A percentile compares a stretch with the other conserved stretches of the same genome.
These are phyloP conservation scores for Syritta pipiens DNA, from an alignment of 2,888 invertebrate species.

Conservation along the genomic window DNA sequence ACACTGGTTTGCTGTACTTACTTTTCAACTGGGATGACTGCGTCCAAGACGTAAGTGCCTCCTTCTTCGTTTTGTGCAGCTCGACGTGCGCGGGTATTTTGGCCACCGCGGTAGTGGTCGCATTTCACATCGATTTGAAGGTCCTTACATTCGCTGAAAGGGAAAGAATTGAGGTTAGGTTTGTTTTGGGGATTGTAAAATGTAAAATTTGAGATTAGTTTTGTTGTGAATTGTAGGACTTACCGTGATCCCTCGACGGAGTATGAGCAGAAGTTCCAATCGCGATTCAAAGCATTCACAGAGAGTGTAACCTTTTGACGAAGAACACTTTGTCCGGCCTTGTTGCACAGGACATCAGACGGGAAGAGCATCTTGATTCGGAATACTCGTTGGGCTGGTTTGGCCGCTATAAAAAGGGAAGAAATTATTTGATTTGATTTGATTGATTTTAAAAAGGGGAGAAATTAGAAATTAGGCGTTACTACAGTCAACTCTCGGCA, in stretches of 20 bases:
- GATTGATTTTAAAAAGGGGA: too few relatives aligned
- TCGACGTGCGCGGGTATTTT: constrained; percentile 83
- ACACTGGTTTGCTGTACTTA: constrained; percentile 81
- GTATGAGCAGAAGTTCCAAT: constrained; percentile 98
- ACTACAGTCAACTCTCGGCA: too few relatives aligned
- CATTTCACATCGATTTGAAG: constrained; percentile 95
- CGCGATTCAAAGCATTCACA: constrained; percentile 93
- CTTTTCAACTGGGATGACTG: constrained; percentile 91
- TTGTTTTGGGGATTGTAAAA: neutral
- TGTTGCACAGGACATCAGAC: constrained; percentile 96
- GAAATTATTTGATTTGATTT: too few relatives aligned
- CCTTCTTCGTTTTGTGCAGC: constrained; percentile 83
- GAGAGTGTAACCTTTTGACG: constrained; percentile 93
- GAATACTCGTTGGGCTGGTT: constrained; percentile 96
- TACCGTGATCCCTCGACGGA: constrained; percentile 86
- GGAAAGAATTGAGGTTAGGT: neutral
- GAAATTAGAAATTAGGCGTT: too few relatives aligned
- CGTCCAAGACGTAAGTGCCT: constrained; percentile 90
- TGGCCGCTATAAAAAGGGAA: constrained; percentile 82
- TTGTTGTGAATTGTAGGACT: neutral
- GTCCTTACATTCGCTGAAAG: constrained; percentile 90
- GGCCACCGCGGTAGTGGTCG: constrained; percentile 84
- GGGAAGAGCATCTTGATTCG: constrained; percentile 96
- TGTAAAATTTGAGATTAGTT: neutral
- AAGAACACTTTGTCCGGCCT: constrained; percentile 95